Evolutionary conservation across 2,888 invertebrate genomes (phyloP), one percentile per base, ranked within the genome.

Genomic region (Sphaeridia pumilis): DNA sequence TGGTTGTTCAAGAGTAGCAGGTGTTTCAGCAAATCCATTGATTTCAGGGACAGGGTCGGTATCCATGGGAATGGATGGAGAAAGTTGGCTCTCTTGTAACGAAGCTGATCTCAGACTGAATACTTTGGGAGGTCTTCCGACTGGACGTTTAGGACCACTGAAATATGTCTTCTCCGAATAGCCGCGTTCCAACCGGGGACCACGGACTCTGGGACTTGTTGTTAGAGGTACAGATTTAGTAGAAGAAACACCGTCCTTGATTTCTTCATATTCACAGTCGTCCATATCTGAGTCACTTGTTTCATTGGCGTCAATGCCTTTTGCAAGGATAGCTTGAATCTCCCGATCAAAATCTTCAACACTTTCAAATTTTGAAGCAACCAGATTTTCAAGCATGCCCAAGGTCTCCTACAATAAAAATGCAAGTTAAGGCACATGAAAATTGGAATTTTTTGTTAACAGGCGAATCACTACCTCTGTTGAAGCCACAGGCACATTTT

Each of bases 281-380:
- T 31, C 20, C 7, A 38, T 38, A 24, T 46, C 46, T 20, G 20
- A 27, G 5, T 46, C 46, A 20, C 7, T 10, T 5, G 49, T 42
- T n/a, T 49, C 49, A 2, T 28, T 31, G 25, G 43, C 24, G 24
- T 49, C 49, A 3, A 49, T 22, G 3, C 49, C 49, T 22, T 43
- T 49, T 10, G 21, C 17, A 22, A 17, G 21, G 4, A 49, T 17
- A 31, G 28, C 17, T 1, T 49, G 21, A 22, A 49, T 34, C 5
- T 41, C 41, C 2, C 21, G 14, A 43, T 49, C 49, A 22, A 43
- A 49, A 21, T 49, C 49, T 22, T 42, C 34, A 10, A 49, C 17
- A 22, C 24, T 43, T 2, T 4, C 21, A 3, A 49, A 20, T 43
- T 43, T 24, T n/a, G 20, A 26, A 21, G 43, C 49, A 5, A 49